phyloP scores from a whole-genome alignment of 2,888 invertebrate genomes.

The Ornithoptera alexandrae region DNA sequence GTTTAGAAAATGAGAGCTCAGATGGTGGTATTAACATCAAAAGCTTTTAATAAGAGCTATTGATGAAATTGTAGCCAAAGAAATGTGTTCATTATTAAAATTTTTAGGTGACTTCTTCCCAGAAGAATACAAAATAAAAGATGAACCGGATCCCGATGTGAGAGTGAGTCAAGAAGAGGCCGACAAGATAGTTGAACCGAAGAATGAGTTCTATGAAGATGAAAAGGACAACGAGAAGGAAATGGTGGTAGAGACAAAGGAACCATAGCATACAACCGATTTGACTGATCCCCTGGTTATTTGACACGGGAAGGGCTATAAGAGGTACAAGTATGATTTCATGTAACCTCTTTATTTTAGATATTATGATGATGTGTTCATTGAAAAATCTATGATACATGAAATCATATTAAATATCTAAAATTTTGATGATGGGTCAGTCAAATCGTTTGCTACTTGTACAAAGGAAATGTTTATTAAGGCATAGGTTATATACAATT shows the following conservation, averaged over 20 bases:
- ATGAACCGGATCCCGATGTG: conserved; percentile 91
- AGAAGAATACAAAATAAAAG: conserved; percentile 85
- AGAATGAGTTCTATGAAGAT: conserved; percentile 94
- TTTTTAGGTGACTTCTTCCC: conserved; percentile 84
- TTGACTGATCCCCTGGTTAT: conserved; percentile 57
- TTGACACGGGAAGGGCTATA: conserved; percentile 51
- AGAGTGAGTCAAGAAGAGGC: conserved; percentile 87
- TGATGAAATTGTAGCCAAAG: too few relatives aligned
- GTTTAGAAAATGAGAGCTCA: too few relatives aligned
- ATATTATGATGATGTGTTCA: not conserved
- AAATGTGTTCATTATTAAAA: not conserved
- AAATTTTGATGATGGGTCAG: conserved; percentile 13
- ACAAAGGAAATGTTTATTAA: not conserved
- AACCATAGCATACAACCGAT: conserved; percentile 65
- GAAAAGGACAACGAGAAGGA: conserved; percentile 94
- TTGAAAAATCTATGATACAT: not conserved
- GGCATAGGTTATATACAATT: not conserved
- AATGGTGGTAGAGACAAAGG: conserved; percentile 64
- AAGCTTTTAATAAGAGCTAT: too few relatives aligned
- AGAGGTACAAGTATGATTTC: conserved; percentile 44
- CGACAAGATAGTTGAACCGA: conserved; percentile 89
- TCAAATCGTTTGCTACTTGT: conserved; percentile 15
- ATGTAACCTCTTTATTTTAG: conserved; percentile 32
- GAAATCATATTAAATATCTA: not conserved
- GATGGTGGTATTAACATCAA: too few relatives aligned